A percentile compares a stretch with the other conserved stretches of the same genome.
phyloP scores from a whole-genome alignment of 1,140 invertebrate genomes.

The Sinonovacula constricta region DNA sequence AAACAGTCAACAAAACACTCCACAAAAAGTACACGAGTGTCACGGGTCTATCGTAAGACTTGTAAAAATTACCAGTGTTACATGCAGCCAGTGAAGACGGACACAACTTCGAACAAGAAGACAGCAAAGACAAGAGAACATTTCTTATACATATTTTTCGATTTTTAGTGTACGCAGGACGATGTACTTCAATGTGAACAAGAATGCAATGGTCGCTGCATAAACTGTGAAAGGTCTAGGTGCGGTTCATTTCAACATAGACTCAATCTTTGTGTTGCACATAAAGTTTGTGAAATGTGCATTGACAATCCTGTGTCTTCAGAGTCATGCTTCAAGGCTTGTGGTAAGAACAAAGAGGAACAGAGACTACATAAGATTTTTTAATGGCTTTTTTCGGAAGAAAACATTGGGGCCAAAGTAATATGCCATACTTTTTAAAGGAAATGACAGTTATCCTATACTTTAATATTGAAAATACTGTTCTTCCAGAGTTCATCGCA shows the following conservation, averaged over 20 bases:
- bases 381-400: constrained; percentile 50
- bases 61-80: too few relatives aligned
- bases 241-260: background rate
- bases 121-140: too few relatives aligned
- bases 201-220: background rate
- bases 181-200: background rate
- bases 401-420: constrained; percentile 27
- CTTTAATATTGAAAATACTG: constrained; percentile 36
- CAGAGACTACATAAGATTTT: constrained; percentile 23
- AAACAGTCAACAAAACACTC: too few relatives aligned
- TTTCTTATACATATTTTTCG: background rate
- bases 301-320: background rate
- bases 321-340: background rate
- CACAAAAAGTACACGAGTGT: too few relatives aligned
- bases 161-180: background rate
- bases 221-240: background rate
- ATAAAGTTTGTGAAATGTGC: constrained; percentile 11
- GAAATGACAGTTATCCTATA: constrained; percentile 44
- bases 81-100: too few relatives aligned
- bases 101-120: too few relatives aligned
- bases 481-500: constrained; percentile 46
- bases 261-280: background rate
- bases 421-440: constrained; percentile 50
- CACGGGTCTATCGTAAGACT: too few relatives aligned
- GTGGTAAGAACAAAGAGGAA: background rate